Evolutionary conservation across 2,888 invertebrate species (phyloP).

Genomic region (Choreutis nemorana): DNA sequence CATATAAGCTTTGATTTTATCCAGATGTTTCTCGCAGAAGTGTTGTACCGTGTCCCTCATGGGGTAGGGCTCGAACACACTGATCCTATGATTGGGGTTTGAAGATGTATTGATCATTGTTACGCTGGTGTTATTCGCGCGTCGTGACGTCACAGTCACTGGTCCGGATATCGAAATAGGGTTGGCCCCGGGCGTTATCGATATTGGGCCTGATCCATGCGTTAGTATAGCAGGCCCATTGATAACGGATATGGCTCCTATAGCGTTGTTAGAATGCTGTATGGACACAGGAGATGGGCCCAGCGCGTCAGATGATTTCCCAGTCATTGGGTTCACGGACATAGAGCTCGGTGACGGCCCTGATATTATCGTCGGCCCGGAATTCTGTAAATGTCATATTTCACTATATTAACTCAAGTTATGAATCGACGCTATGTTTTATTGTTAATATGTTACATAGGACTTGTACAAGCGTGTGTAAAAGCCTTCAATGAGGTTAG

Average conservation of each 20-base stretch:
- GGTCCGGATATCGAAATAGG: conserved; percentile 61
- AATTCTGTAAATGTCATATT: conserved; percentile 22
- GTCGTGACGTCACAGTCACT: conserved; percentile 68
- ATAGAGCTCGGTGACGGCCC: conserved; percentile 37
- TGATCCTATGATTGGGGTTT: conserved; percentile 70
- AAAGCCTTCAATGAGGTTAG: too few relatives aligned
- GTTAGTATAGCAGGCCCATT: conserved; percentile 10
- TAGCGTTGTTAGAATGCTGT: conserved; percentile 43
- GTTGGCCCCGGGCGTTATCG: conserved; percentile 14
- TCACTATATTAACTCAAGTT: neutral
- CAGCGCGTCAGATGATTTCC: conserved; percentile 46
- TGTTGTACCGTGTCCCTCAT: conserved; percentile 93
- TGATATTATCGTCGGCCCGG: conserved; percentile 33
- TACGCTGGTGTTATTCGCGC: conserved; percentile 79
- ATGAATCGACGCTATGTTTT: neutral
- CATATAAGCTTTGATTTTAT: conserved; percentile 92
- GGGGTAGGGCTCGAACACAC: conserved; percentile 90
- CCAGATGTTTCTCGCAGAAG: conserved; percentile 94
- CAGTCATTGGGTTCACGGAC: conserved; percentile 44
- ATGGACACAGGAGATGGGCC: conserved; percentile 39
- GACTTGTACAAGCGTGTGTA: too few relatives aligned
- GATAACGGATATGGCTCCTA: conserved; percentile 39
- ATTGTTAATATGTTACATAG: too few relatives aligned
- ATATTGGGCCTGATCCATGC: conserved; percentile 9
- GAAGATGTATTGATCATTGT: conserved; percentile 64